Conservation (phyloP, 1,140 invertebrate species). For the Nomia melanderi region DNA sequence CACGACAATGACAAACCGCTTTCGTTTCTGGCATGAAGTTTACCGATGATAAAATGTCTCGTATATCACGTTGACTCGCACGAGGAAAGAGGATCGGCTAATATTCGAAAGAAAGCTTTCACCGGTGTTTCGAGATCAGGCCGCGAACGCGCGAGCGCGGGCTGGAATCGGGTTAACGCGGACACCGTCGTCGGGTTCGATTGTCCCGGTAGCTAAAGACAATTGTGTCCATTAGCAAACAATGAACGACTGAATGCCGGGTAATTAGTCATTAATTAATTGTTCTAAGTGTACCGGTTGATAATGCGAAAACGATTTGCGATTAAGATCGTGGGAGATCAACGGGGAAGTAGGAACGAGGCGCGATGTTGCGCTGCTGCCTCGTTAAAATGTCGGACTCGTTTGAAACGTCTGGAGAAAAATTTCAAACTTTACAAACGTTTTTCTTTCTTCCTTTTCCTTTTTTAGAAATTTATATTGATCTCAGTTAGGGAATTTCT, state of each 20-base stretch:
- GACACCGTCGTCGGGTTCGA: background rate
- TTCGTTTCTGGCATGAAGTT: conserved; percentile 45
- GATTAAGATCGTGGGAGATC: conserved; percentile 11
- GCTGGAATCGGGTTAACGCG: no score
- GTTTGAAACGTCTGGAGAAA: no score
- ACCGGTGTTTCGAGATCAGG: background rate
- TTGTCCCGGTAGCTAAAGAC: conserved; percentile 16
- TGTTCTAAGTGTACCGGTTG: background rate
- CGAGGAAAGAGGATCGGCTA: no score
- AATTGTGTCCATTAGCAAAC: conserved; percentile 8
- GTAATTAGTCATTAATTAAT: conserved; percentile 4
- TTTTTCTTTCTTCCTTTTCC: no score
- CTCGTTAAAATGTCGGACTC: no score
- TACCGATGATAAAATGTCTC: conserved; percentile 1
- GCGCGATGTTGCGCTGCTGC: no score
- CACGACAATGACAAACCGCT: conserved; percentile 27
- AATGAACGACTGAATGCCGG: conserved; percentile 14
- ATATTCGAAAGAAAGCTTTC: conserved; percentile 1
- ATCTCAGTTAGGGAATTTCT: no score
- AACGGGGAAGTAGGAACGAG: no score
- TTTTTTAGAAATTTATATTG: no score
- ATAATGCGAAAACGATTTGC: background rate
- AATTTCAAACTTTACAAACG: no score
- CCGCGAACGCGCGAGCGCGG: background rate
- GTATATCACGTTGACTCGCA: conserved; percentile 25